phyloP scores from a whole-genome alignment of 2,797 vertebrate genomes.

The Enteromius radiatus region DNA sequence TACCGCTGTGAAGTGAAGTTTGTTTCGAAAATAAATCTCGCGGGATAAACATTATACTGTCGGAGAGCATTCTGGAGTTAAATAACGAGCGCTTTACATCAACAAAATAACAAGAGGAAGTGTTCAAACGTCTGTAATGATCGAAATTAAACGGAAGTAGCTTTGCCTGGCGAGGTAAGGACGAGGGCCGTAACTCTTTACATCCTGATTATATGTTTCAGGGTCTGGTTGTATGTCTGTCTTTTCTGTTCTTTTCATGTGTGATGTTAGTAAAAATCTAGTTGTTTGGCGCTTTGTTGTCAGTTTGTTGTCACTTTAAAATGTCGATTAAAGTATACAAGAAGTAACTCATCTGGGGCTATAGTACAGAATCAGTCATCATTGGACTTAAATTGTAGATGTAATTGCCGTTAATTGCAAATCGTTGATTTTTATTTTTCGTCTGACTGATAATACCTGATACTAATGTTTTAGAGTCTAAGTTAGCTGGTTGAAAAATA shows the following conservation, averaged over 20 bases:
- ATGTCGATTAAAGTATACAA: not conserved
- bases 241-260: not conserved
- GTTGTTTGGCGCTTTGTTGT: not conserved
- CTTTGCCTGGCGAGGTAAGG: constrained; percentile 74
- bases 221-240: constrained; percentile 7
- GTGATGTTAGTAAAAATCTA: not conserved
- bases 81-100: not conserved
- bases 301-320: not conserved
- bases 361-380: not conserved
- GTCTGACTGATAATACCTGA: not conserved
- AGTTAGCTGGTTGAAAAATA: not conserved
- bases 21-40: not conserved
- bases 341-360: not conserved
- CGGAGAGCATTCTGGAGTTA: not conserved
- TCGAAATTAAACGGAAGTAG: constrained; percentile 75
- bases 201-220: not conserved
- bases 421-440: not conserved
- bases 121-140: constrained; percentile 67
- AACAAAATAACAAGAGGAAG: constrained; percentile 23
- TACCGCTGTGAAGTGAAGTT: constrained; percentile 2
- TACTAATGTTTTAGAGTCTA: not conserved
- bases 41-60: not conserved
- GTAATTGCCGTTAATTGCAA: not conserved
- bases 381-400: not conserved
- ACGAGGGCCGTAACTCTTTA: constrained; percentile 41